Percentiles rank a stretch among this genome's conserved stretches.
phyloP scores from a whole-genome alignment of 1,140 invertebrate genomes.

The Leptestheria dahalacensis region DNA sequence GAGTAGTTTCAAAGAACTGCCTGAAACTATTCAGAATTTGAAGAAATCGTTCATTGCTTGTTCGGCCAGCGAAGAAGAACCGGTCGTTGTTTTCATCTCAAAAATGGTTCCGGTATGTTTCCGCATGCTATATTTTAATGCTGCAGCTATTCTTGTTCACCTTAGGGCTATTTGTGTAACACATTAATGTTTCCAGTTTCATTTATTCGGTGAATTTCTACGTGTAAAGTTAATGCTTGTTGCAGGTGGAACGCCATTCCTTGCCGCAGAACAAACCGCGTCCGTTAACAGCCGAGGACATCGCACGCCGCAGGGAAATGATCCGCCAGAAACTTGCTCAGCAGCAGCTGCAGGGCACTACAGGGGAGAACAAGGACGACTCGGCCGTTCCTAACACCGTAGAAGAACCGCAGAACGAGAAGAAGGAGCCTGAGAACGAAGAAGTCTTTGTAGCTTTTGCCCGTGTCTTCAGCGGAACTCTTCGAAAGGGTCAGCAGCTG shows the following conservation, averaged over 20 bases:
- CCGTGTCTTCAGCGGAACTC: constrained; percentile 75
- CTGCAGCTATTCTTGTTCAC: too few relatives aligned
- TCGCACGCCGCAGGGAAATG: constrained; percentile 48
- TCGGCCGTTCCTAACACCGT: constrained; percentile 4
- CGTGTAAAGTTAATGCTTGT: constrained; percentile 17
- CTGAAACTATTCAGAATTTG: constrained; percentile 49
- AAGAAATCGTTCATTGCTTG: constrained; percentile 62
- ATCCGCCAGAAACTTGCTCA: constrained; percentile 46
- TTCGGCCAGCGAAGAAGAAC: constrained; percentile 42
- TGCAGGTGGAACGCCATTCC: constrained; percentile 37
- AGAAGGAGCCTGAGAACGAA: constrained; percentile 32
- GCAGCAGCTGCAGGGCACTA: constrained; percentile 22
- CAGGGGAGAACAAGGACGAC: constrained; percentile 17
- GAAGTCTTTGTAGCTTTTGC: constrained; percentile 82
- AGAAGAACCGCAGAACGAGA: constrained; percentile 5
- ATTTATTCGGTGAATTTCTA: too few relatives aligned
- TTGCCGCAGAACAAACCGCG: constrained; percentile 57
- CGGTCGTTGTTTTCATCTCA: constrained; percentile 80
- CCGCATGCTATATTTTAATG: constrained; percentile 6
- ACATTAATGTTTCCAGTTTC: too few relatives aligned
- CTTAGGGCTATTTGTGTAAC: too few relatives aligned
- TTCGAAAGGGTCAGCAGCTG: constrained; percentile 55
- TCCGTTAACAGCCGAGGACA: constrained; percentile 55
- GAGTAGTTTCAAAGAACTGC: constrained; percentile 49
- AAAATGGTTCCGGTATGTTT: constrained; percentile 73